phyloP scores from a whole-genome alignment of 2,113 vertebrate genomes.

The Xyliphius kryptos region DNA sequence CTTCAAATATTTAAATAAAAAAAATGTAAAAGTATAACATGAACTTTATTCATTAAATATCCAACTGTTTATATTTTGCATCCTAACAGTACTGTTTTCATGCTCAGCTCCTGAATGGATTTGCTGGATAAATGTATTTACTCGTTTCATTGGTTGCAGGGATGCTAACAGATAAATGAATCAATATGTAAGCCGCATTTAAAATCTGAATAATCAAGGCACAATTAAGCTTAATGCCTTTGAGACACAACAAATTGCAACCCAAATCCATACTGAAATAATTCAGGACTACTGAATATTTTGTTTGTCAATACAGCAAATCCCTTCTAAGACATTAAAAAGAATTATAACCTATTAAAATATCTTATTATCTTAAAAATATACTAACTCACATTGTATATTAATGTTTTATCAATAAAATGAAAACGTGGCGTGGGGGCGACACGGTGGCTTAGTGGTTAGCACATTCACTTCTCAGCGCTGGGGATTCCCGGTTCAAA shows the following conservation, averaged over 20 bases:
- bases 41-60: not conserved
- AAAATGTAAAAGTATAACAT: not conserved
- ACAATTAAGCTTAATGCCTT: constrained; percentile 17
- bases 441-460: no score
- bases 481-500: no score
- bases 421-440: not conserved
- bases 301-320: not conserved
- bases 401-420: not conserved
- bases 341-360: no score
- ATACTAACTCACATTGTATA: no score
- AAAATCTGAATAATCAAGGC: constrained; percentile 11
- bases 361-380: no score
- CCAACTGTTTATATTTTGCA: no score
- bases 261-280: constrained; percentile 17
- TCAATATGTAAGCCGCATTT: constrained; percentile 8
- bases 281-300: not conserved
- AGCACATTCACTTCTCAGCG: no score
- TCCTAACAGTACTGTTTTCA: no score
- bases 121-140: not conserved
- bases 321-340: not conserved
- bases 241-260: constrained; percentile 13
- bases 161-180: constrained; percentile 4
- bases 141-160: constrained; percentile 1
- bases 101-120: not conserved
- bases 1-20: not conserved